Conservation (phyloP, 2,797 vertebrate genomes). For the Halcyon badia region DNA sequence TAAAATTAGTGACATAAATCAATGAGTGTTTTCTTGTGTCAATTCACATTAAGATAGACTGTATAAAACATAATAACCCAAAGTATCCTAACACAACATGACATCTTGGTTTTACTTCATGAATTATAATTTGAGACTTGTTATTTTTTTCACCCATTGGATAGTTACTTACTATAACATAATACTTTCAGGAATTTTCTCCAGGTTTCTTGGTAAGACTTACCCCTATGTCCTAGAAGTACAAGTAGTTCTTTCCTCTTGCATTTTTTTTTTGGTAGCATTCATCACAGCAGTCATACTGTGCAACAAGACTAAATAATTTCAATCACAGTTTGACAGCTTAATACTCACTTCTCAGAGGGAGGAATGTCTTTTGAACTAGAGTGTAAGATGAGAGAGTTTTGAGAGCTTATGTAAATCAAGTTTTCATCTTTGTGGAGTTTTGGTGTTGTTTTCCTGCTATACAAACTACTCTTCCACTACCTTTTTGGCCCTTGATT, state of each 20-base stretch:
- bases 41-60: conserved; percentile 75
- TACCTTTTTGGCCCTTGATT: background rate
- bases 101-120: conserved; percentile 65
- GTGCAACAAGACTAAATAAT: background rate
- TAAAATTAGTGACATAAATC: conserved; percentile 79
- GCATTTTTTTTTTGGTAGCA: background rate
- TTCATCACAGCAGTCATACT: background rate
- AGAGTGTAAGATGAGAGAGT: background rate
- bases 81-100: conserved; percentile 61
- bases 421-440: background rate
- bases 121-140: conserved; percentile 48
- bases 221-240: background rate
- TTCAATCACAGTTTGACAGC: background rate
- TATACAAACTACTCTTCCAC: background rate
- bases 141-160: background rate
- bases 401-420: background rate
- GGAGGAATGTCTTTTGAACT: background rate
- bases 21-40: conserved; percentile 75
- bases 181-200: background rate
- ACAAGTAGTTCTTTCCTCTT: background rate
- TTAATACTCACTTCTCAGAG: background rate
- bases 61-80: conserved; percentile 59
- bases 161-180: background rate
- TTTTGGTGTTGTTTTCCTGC: background rate
- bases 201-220: background rate